Evolutionary conservation across 2,113 vertebrate genomes (phyloP).

Genomic region (Mellivora capensis): DNA sequence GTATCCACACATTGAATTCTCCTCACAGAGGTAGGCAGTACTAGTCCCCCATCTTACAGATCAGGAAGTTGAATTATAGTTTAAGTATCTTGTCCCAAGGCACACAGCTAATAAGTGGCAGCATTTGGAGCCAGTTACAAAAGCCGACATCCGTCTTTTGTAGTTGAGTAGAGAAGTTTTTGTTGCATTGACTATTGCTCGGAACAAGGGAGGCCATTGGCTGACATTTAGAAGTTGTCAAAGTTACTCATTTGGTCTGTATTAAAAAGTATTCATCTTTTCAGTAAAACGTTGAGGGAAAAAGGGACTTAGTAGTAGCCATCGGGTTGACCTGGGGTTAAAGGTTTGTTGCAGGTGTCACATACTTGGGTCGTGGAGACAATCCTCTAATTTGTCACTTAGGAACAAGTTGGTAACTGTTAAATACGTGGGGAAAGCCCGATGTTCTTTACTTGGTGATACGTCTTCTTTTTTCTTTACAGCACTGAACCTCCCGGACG

Average conservation of each 20-base stretch:
- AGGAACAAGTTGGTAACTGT: background rate
- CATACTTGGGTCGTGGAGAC: background rate
- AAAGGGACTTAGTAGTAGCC: background rate
- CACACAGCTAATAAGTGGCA: background rate
- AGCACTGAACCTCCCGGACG: conserved; percentile 93
- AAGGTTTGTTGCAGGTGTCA: background rate
- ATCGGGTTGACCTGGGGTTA: background rate
- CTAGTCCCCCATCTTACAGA: background rate
- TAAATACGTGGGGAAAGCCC: background rate
- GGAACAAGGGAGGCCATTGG: background rate
- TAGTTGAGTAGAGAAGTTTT: background rate
- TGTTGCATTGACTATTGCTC: background rate
- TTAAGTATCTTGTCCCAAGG: background rate
- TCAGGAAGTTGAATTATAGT: background rate
- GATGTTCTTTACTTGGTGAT: background rate
- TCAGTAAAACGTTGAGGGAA: background rate
- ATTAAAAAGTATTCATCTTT: background rate
- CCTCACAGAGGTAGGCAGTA: background rate
- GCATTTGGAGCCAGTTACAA: background rate
- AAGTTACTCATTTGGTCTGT: background rate
- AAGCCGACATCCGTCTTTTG: background rate
- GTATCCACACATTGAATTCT: background rate
- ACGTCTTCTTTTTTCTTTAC: conserved; percentile 61
- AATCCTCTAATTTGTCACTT: background rate
- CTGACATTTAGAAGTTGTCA: background rate